A percentile compares a stretch with the other conserved stretches of the same genome.
Conservation (phyloP, 2,797 vertebrate species). For the Silurus lanzhouensis region DNA sequence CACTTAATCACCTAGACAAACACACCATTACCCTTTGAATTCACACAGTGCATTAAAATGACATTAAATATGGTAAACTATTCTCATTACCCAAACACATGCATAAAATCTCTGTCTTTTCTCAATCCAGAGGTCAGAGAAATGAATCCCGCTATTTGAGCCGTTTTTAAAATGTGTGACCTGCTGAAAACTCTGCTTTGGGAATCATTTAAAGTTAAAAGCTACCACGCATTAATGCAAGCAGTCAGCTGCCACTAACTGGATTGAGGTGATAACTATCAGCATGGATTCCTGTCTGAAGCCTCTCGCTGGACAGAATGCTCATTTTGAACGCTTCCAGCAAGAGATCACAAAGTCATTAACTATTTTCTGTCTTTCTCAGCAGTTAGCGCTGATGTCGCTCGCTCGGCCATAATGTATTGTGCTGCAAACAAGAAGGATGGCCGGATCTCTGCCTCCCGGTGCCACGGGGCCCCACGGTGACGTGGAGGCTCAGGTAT, state of each 20-base stretch:
- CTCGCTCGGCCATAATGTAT: conserved; percentile 72
- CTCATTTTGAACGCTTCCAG: conserved; percentile 55
- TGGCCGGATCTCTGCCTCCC: conserved; percentile 76
- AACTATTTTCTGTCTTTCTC: conserved; percentile 62
- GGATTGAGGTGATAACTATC: conserved; percentile 47
- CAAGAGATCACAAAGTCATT: conserved; percentile 62
- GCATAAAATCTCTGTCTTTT: conserved; percentile 70
- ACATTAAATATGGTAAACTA: conserved; percentile 74
- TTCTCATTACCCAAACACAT: conserved; percentile 75
- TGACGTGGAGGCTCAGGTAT: conserved; percentile 63
- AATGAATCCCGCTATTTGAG: conserved; percentile 49
- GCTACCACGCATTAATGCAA: conserved; percentile 38
- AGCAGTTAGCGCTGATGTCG: conserved; percentile 62
- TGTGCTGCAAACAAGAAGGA: conserved; percentile 80
- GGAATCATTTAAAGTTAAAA: conserved; percentile 58
- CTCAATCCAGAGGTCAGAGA: conserved; percentile 71
- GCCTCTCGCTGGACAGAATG: conserved; percentile 24
- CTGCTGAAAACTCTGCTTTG: conserved; percentile 41
- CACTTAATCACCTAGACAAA: conserved; percentile 78
- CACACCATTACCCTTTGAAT: conserved; percentile 76
- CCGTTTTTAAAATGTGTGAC: conserved; percentile 42
- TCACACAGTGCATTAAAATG: conserved; percentile 67
- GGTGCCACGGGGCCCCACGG: conserved; percentile 60
- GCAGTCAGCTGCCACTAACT: conserved; percentile 51
- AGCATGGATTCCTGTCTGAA: conserved; percentile 47